Evolutionary conservation across 2,113 vertebrate genomes (phyloP).

Genomic region (Helogale parvula): DNA sequence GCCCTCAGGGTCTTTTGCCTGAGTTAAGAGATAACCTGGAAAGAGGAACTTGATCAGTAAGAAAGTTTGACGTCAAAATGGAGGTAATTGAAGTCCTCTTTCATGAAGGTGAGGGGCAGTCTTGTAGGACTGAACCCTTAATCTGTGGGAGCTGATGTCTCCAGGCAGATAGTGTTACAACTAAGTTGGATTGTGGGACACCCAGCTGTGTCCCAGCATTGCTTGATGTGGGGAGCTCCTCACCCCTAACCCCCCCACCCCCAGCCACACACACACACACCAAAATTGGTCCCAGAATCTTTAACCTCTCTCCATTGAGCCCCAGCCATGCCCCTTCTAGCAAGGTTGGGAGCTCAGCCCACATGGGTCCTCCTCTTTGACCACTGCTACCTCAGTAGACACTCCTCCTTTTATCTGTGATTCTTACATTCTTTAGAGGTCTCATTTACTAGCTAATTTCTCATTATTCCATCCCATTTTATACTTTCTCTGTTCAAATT

Average conservation of each 20-base stretch:
- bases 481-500: slow-evolving; percentile 16
- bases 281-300: background rate
- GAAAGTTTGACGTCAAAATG: background rate
- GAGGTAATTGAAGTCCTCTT: background rate
- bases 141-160: background rate
- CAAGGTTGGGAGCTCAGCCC: background rate
- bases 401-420: background rate
- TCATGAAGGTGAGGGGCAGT: background rate
- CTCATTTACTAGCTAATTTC: background rate
- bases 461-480: background rate
- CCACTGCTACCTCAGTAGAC: background rate
- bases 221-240: background rate
- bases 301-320: background rate
- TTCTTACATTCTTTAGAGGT: background rate
- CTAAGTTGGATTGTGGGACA: background rate
- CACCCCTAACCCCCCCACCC: no score
- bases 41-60: background rate
- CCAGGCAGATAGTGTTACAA: background rate
- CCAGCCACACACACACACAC: background rate
- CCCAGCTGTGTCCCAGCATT: background rate
- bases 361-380: background rate
- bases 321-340: background rate
- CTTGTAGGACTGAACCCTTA: background rate
- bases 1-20: background rate
- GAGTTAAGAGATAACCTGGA: background rate